phyloP scores from a whole-genome alignment of 2,888 invertebrate species.

The Zaprionus bogoriensis region DNA sequence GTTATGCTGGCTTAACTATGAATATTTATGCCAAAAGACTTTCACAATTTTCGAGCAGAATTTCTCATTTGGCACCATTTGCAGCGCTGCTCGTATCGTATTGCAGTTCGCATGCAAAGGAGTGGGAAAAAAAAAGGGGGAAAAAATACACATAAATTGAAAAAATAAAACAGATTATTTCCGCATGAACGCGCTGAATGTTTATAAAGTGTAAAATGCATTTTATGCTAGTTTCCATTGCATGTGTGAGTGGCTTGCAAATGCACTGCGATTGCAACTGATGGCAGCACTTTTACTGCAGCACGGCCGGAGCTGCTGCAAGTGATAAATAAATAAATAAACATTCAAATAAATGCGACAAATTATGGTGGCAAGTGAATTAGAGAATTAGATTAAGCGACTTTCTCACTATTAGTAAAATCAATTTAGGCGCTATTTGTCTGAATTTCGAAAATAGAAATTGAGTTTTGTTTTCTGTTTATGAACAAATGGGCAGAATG shows the following conservation, averaged over 20 bases:
- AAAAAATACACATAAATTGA: conserved; percentile 1
- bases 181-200: conserved; percentile 2
- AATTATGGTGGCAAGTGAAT: not conserved
- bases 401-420: not conserved
- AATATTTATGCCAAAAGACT: conserved; percentile 17
- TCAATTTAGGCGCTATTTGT: no score
- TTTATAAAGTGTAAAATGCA: not conserved
- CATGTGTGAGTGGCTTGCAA: not conserved
- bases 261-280: not conserved
- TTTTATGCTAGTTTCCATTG: not conserved
- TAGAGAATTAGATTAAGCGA: not conserved
- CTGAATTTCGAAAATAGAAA: no score
- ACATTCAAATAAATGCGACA: not conserved
- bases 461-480: no score
- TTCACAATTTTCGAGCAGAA: no score
- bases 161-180: not conserved
- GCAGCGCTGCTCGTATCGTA: not conserved
- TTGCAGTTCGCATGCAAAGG: no score
- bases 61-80: no score
- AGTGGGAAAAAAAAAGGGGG: no score
- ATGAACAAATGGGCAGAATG: no score
- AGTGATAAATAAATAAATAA: not conserved
- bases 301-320: not conserved
- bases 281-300: not conserved
- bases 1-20: not conserved